Base-by-base conservation (phyloP, 2,888 invertebrate species). In the Ichneumon xanthorius region DNA sequence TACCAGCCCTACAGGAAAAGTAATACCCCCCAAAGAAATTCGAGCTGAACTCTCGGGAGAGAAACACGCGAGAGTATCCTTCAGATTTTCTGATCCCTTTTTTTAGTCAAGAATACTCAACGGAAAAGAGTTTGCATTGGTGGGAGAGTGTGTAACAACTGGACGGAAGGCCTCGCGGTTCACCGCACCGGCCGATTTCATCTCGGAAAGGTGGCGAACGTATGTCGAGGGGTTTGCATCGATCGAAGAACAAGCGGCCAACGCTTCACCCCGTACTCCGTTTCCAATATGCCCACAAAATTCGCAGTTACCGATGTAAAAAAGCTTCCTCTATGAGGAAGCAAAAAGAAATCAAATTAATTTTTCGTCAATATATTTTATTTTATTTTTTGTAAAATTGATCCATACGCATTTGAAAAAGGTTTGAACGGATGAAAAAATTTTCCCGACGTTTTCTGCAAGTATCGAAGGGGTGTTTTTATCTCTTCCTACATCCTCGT, bases 151-250 rank as follows among this genome's bases (percentile, higher is more conserved):
- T 65, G 79, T 80, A 45, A 72, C 72, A 80, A 82, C 61, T 76
- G 76, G 67, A 40, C 82, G 85, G 85, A 85, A 82, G 82, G 76
- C 71, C 72, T 85, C 72, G 85, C 72, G 85, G 85, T 82, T 82
- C 82, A 82, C 82, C 85, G 79, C 79, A 76, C 76, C 76, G 76
- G 61, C 75, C 75, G 72, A 82, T 85, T 82, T 82, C 65, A 82
- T 79, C 40, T 67, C 61, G 26, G 65, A 65, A 37, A 71, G 30
- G 63, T 40, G 63, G 53, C 63, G 50, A 78, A 78, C 67, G 80
- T 72, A 85, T 81, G 75, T 78, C 68, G 19, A 72, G 55, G 26
- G 16, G 73, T 50, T 22, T 48, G 22, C 70, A 50, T 55, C 82
- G 79, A 75, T 48, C 4, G 53, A 67, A 40, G 53, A 77, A 37